phyloP scores from a whole-genome alignment of 1,140 invertebrate species.

The Maniola jurtina region DNA sequence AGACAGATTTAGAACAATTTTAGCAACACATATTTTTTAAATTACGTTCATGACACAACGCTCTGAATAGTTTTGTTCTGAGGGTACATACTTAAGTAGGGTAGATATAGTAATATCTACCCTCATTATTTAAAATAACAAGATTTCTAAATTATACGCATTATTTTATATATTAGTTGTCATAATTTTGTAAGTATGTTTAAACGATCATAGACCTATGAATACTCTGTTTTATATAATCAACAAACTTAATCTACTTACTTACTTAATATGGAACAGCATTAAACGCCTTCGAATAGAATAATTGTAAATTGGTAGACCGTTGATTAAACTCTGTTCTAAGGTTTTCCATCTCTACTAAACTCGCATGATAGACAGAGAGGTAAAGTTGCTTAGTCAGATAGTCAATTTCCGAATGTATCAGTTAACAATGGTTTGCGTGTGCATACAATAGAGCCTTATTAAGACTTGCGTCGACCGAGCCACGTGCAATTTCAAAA shows the following conservation, averaged over 20 bases:
- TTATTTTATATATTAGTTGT: too few relatives aligned
- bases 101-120: too few relatives aligned
- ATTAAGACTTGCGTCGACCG: constrained; percentile 1
- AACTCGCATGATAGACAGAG: neutral
- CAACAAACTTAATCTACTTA: neutral
- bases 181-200: too few relatives aligned
- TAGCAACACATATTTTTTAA: too few relatives aligned
- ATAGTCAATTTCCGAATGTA: constrained; percentile 10
- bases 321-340: neutral
- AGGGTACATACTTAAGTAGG: too few relatives aligned
- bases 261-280: neutral
- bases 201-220: too few relatives aligned
- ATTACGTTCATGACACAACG: too few relatives aligned
- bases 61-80: too few relatives aligned
- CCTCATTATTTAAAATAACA: too few relatives aligned
- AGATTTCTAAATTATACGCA: too few relatives aligned
- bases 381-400: constrained; percentile 6
- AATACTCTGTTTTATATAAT: too few relatives aligned
- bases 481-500: constrained; percentile 8
- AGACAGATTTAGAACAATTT: too few relatives aligned
- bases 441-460: constrained; percentile 11
- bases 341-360: neutral
- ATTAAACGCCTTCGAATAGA: neutral
- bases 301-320: neutral
- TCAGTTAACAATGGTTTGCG: constrained; percentile 10